Conservation (phyloP, 2,797 vertebrate genomes). For the Pangasius krempfi region DNA sequence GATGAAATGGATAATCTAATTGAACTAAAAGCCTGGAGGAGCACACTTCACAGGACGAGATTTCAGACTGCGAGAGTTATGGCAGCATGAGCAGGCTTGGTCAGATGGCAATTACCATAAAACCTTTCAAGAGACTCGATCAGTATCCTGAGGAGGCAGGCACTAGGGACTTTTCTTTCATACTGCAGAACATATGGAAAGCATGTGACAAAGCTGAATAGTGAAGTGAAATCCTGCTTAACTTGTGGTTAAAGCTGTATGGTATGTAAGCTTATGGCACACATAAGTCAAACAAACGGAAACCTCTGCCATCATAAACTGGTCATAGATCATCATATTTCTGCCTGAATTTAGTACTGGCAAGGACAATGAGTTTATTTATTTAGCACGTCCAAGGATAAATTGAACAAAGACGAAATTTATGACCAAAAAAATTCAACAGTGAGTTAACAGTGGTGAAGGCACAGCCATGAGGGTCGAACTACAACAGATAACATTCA, state of each 20-base stretch:
- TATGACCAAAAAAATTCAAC: neutral
- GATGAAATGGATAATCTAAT: constrained; percentile 59
- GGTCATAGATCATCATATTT: neutral
- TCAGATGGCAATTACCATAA: constrained; percentile 63
- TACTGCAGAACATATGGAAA: constrained; percentile 25
- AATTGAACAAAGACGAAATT: neutral
- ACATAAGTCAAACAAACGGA: neutral
- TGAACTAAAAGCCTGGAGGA: constrained; percentile 57
- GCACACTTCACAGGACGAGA: constrained; percentile 10
- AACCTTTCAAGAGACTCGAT: constrained; percentile 50
- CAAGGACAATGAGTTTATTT: neutral
- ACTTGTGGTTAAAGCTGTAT: neutral
- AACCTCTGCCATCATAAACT: neutral
- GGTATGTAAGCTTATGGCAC: no score
- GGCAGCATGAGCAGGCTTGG: constrained; percentile 44
- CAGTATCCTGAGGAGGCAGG: constrained; percentile 20
- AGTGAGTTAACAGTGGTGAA: neutral
- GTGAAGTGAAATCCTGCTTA: constrained; percentile 17
- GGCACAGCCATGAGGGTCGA: neutral
- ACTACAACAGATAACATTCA: neutral
- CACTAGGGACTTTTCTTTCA: neutral
- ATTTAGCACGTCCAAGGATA: neutral
- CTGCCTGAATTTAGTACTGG: neutral
- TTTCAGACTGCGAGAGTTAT: constrained; percentile 46
- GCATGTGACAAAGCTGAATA: constrained; percentile 14